Evolutionary conservation across 2,113 vertebrate genomes (phyloP).

Genomic region (Phyllostomus hastatus): DNA sequence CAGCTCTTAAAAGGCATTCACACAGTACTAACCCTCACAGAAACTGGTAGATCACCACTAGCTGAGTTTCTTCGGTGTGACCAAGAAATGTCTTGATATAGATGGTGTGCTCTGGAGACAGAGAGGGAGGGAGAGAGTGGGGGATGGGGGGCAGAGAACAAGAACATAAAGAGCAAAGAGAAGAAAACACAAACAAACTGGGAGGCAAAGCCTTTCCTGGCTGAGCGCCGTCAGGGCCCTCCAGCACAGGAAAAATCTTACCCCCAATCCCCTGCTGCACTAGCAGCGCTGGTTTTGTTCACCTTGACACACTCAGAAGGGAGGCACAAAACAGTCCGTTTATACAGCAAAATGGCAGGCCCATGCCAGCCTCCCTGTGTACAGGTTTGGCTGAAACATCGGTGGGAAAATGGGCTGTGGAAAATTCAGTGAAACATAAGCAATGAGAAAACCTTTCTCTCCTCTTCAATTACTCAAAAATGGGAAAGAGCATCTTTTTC

Average conservation of each 20-base stretch:
- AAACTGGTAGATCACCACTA: neutral
- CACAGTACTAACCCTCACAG: neutral
- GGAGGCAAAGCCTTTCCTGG: neutral
- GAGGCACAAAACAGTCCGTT: conserved; percentile 50
- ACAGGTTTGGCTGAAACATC: conserved; percentile 64
- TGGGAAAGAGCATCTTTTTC: conserved; percentile 80
- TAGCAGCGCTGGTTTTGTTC: conserved; percentile 33
- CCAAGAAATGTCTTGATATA: neutral
- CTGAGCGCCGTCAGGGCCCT: neutral
- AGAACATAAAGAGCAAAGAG: neutral
- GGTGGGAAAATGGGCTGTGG: conserved; percentile 68
- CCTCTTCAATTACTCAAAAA: conserved; percentile 82
- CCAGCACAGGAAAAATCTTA: neutral
- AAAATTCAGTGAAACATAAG: conserved; percentile 75
- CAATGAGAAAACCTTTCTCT: conserved; percentile 79
- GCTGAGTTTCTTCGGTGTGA: neutral
- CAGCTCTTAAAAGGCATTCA: neutral
- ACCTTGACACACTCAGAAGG: conserved; percentile 45
- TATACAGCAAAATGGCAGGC: conserved; percentile 67
- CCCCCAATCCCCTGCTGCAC: neutral
- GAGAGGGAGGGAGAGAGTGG: no score
- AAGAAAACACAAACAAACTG: neutral
- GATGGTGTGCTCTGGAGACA: neutral
- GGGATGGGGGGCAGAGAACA: no score
- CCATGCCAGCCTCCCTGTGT: conserved; percentile 45